Evolutionary conservation across 2,113 vertebrate genomes (phyloP).

Genomic region (Donacobius atricapilla): DNA sequence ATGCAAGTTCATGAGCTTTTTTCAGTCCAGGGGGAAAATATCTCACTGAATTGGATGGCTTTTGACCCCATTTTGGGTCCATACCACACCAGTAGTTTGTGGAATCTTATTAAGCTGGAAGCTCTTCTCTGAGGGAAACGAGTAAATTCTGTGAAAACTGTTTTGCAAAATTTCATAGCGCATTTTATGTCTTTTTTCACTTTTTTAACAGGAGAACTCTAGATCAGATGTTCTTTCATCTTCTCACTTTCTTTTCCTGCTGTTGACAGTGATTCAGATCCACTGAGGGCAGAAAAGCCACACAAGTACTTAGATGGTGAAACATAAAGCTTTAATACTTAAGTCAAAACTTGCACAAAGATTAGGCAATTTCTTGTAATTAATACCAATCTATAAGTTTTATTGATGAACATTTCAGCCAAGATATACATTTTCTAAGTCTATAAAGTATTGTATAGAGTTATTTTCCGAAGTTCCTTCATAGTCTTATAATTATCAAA

Average conservation of each 20-base stretch:
- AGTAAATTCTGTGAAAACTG: not conserved
- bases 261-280: not conserved
- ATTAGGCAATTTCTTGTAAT: not conserved
- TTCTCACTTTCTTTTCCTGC: not conserved
- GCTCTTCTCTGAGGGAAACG: not conserved
- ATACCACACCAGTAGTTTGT: not conserved
- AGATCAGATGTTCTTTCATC: not conserved
- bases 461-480: not conserved
- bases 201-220: not conserved
- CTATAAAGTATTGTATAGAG: not conserved
- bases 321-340: not conserved
- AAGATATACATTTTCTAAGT: not conserved
- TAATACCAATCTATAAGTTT: not conserved
- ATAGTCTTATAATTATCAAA: not conserved
- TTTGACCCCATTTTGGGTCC: not conserved
- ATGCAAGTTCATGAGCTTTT: not conserved
- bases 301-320: not conserved
- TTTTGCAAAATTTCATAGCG: not conserved
- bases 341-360: not conserved
- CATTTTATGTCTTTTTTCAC: not conserved
- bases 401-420: not conserved
- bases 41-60: not conserved
- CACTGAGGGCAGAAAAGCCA: not conserved
- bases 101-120: not conserved
- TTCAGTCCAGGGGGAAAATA: not conserved